phyloP scores from a whole-genome alignment of 2,113 vertebrate species.

The Scortum barcoo region DNA sequence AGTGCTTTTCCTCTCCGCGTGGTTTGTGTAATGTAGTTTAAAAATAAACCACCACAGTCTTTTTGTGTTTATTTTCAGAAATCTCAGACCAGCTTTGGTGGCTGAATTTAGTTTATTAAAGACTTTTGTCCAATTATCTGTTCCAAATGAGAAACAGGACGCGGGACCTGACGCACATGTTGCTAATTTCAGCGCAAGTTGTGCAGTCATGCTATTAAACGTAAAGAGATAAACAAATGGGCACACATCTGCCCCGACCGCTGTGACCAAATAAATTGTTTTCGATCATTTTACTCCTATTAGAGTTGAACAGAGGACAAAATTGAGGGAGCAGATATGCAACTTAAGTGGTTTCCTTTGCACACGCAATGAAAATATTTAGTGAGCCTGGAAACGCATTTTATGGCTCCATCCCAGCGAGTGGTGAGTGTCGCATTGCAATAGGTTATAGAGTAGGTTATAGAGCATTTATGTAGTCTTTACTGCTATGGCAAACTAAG shows the following conservation, averaged over 20 bases:
- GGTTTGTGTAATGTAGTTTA: conserved; percentile 15
- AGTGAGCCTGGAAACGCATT: conserved; percentile 63
- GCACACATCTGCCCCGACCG: conserved; percentile 54
- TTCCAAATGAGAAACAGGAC: conserved; percentile 39
- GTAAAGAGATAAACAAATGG: conserved; percentile 47
- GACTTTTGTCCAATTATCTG: conserved; percentile 46
- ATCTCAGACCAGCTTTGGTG: conserved; percentile 3
- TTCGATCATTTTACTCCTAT: conserved; percentile 66
- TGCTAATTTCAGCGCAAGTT: conserved; percentile 19
- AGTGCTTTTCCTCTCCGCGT: neutral
- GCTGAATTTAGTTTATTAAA: conserved; percentile 38
- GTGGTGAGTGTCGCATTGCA: conserved; percentile 68
- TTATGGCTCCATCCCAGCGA: conserved; percentile 64
- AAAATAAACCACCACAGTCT: neutral
- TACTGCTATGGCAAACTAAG: conserved; percentile 53
- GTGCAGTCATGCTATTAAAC: conserved; percentile 30
- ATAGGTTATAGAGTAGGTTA: conserved; percentile 64
- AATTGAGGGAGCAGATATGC: conserved; percentile 43
- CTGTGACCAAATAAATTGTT: conserved; percentile 76
- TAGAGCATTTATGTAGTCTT: conserved; percentile 66
- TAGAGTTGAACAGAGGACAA: conserved; percentile 44
- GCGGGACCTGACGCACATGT: conserved; percentile 33
- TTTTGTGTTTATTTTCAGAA: conserved; percentile 42
- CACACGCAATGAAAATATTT: conserved; percentile 72
- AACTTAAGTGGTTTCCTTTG: conserved; percentile 67